A percentile compares a stretch with the other conserved stretches of the same genome.
Conservation (phyloP, 1,140 invertebrate species). For the Drosophila novamexicana region DNA sequence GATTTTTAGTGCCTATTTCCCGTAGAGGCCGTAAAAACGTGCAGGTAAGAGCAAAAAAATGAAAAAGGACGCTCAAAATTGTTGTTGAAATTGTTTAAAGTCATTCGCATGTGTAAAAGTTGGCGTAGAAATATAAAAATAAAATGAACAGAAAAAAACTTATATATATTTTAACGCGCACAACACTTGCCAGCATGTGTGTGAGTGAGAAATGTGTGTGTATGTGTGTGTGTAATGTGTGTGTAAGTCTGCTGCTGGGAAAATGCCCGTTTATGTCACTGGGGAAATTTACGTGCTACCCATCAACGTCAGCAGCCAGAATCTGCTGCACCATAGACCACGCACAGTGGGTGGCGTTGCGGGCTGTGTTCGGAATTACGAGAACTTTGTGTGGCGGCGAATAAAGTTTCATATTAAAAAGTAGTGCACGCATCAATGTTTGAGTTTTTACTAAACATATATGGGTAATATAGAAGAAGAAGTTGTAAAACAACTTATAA, state of each 20-base stretch:
- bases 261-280: constrained; percentile 57
- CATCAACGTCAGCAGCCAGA: constrained; percentile 50
- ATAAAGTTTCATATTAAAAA: constrained; percentile 17
- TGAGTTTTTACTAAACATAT: background rate
- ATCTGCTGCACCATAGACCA: constrained; percentile 31
- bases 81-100: constrained; percentile 64
- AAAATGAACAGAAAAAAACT: constrained; percentile 12
- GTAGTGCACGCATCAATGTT: constrained; percentile 9
- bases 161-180: constrained; percentile 35
- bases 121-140: constrained; percentile 34
- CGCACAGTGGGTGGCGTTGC: too few relatives aligned
- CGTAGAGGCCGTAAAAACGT: constrained; percentile 35
- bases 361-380: background rate
- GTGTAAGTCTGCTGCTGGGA: constrained; percentile 19
- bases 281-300: constrained; percentile 59
- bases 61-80: constrained; percentile 26
- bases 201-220: background rate
- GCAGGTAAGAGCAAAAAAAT: constrained; percentile 17
- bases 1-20: constrained; percentile 58
- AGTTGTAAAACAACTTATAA: too few relatives aligned
- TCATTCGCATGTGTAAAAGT: constrained; percentile 60
- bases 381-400: constrained; percentile 7
- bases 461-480: background rate
- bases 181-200: constrained; percentile 27
- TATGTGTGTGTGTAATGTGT: background rate